These are phyloP conservation scores for Vipera latastei DNA, from an alignment of 2,797 vertebrate genomes.

Conservation along the genomic window DNA sequence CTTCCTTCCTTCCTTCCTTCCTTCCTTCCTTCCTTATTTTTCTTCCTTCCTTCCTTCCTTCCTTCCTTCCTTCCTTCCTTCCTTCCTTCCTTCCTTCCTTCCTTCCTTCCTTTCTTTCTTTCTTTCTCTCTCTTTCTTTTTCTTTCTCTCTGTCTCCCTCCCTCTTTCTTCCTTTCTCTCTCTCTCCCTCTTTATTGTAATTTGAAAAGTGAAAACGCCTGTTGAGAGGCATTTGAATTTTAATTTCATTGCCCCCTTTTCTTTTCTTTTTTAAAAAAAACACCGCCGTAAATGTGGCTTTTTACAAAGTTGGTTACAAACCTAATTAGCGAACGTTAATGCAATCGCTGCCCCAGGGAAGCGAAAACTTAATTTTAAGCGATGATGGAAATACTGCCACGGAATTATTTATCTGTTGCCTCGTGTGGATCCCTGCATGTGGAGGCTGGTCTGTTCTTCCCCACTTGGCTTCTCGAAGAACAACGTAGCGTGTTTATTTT, in stretches of 20 bases:
- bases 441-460: conserved; percentile 45
- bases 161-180: neutral
- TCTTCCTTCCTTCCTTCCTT: no score
- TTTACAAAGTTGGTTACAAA: conserved; percentile 60
- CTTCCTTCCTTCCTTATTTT: no score
- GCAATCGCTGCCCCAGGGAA: conserved; percentile 56
- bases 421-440: conserved; percentile 40
- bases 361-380: conserved; percentile 63
- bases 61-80: no score
- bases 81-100: no score
- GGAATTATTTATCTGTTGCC: conserved; percentile 60
- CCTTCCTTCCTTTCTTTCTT: no score
- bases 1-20: no score
- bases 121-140: no score
- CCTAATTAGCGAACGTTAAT: conserved; percentile 66
- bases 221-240: conserved; percentile 55
- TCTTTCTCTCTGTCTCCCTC: no score
- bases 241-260: conserved; percentile 50
- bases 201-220: conserved; percentile 57
- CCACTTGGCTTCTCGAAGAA: conserved; percentile 37
- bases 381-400: conserved; percentile 56
- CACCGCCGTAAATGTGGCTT: neutral
- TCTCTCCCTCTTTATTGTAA: conserved; percentile 45
- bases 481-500: neutral
- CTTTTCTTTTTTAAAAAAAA: neutral